A percentile compares a stretch with the other conserved stretches of the same genome.
Evolutionary conservation across 2,888 invertebrate genomes (phyloP).

Genomic region (Rhamphomyia laevipes): DNA sequence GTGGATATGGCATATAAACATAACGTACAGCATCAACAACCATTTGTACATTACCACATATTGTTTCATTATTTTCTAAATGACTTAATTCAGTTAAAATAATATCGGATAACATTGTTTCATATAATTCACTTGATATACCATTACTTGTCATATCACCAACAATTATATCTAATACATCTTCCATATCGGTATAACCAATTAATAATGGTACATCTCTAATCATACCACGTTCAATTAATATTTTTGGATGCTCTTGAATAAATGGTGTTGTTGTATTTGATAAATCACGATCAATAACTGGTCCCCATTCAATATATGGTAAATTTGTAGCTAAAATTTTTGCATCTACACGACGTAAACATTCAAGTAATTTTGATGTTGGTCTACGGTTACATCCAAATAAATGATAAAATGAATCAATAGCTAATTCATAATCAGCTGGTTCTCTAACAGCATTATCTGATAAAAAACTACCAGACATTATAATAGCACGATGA

Average conservation of each 20-base stretch:
- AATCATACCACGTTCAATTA: constrained; percentile 49
- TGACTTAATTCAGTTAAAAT: constrained; percentile 49
- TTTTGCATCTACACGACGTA: constrained; percentile 49
- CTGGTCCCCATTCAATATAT: constrained; percentile 60
- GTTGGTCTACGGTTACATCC: constrained; percentile 58
- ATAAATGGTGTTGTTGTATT: constrained; percentile 56
- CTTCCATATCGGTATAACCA: constrained; percentile 77
- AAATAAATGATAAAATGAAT: constrained; percentile 52
- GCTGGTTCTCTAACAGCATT: constrained; percentile 50
- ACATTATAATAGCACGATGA: constrained; percentile 68
- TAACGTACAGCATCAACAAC: constrained; percentile 63
- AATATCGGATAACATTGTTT: constrained; percentile 50
- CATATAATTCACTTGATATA: constrained; percentile 42
- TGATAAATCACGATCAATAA: constrained; percentile 58
- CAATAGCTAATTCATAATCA: constrained; percentile 49
- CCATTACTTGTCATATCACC: constrained; percentile 47
- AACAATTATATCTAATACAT: constrained; percentile 51
- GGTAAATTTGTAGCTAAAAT: constrained; percentile 51
- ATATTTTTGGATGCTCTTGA: constrained; percentile 50
- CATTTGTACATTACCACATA: constrained; percentile 51
- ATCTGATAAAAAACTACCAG: constrained; percentile 57
- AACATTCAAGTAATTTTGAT: constrained; percentile 53
- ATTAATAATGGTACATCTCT: constrained; percentile 58
- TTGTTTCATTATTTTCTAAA: constrained; percentile 42
- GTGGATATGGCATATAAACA: constrained; percentile 59